Evolutionary conservation across 1,140 invertebrate species (phyloP).

Genomic region (Bradysia coprophila): DNA sequence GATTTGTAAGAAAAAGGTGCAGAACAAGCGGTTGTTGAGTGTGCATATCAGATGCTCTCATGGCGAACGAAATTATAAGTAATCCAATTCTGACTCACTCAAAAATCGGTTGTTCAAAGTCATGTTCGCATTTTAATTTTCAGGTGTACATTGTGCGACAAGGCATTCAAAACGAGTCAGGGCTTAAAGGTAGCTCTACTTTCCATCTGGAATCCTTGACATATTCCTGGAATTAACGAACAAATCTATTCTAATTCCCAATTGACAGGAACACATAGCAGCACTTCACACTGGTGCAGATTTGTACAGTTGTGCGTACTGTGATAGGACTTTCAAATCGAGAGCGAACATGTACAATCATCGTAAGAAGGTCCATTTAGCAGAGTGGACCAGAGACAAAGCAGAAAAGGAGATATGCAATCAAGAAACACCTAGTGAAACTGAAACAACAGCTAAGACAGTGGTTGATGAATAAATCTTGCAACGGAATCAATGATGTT

Average conservation of each 20-base stretch:
- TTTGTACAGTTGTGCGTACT: slow-evolving; percentile 17
- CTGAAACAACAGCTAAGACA: no score
- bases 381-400: no score
- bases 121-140: no score
- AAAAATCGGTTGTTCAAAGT: no score
- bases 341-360: slow-evolving; percentile 22
- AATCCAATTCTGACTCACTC: no score
- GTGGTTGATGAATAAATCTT: no score
- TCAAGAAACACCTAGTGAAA: no score
- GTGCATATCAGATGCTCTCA: not conserved
- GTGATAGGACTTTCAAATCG: slow-evolving; percentile 16
- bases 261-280: slow-evolving; percentile 17
- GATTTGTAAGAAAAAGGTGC: not conserved
- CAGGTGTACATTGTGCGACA: slow-evolving; percentile 15
- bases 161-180: slow-evolving; percentile 15
- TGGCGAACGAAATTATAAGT: not conserved
- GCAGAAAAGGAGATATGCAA: no score
- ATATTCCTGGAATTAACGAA: not conserved
- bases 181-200: slow-evolving; percentile 9
- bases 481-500: no score
- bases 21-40: not conserved
- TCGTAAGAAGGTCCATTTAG: slow-evolving; percentile 19
- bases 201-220: no score
- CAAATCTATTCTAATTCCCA: not conserved
- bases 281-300: slow-evolving; percentile 16